Conservation (phyloP, 2,113 vertebrate genomes). For the Illadopsis cleaveri region DNA sequence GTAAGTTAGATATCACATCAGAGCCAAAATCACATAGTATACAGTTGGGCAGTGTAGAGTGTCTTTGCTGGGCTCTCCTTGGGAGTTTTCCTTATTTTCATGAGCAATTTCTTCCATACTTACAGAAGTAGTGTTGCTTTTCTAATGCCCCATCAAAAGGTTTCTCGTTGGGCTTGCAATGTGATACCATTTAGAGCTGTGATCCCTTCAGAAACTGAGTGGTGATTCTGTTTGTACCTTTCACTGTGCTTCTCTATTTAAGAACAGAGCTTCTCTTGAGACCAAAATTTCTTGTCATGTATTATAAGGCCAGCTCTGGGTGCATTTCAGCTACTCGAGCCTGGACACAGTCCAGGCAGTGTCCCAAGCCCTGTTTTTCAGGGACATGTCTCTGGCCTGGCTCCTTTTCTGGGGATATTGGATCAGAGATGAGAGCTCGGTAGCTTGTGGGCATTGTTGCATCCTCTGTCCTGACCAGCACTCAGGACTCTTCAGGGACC, state of each 20-base stretch:
- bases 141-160: neutral
- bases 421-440: slow-evolving; percentile 18
- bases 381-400: neutral
- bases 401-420: neutral
- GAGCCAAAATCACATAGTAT: rapidly evolving
- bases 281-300: neutral
- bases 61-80: neutral
- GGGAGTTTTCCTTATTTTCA: neutral
- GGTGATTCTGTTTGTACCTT: neutral
- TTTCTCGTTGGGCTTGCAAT: neutral
- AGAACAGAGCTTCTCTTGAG: neutral
- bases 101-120: neutral
- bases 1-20: neutral
- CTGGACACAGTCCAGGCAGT: neutral
- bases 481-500: slow-evolving; percentile 7
- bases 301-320: neutral
- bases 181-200: neutral
- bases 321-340: neutral
- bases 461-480: neutral
- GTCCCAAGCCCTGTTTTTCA: neutral
- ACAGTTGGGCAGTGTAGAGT: rapidly evolving
- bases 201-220: neutral
- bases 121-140: neutral
- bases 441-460: neutral
- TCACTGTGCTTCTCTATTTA: neutral